These are phyloP conservation scores for Bembecia ichneumoniformis DNA, from an alignment of 2,888 invertebrate species.

Conservation along the genomic window DNA sequence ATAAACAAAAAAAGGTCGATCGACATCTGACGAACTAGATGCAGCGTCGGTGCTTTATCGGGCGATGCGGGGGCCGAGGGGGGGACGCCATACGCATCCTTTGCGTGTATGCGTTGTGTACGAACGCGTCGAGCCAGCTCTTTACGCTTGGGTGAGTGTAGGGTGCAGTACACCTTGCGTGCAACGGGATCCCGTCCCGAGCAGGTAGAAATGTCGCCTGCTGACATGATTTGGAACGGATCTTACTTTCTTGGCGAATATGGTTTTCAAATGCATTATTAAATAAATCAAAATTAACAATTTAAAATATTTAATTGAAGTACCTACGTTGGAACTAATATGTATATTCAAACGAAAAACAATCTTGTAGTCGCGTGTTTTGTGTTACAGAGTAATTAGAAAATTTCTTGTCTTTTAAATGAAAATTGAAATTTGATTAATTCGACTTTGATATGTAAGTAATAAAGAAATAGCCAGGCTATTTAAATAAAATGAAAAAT, in stretches of 20 bases:
- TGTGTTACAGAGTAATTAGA: too few relatives aligned
- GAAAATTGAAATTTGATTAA: too few relatives aligned
- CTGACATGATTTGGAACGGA: constrained; percentile 57
- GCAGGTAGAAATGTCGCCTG: constrained; percentile 57
- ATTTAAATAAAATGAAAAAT: too few relatives aligned
- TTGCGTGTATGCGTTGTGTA: constrained; percentile 21
- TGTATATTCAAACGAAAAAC: too few relatives aligned
- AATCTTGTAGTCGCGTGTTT: too few relatives aligned
- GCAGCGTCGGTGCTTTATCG: constrained; percentile 53
- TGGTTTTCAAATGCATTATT: constrained; percentile 22
- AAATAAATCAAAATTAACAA: too few relatives aligned
- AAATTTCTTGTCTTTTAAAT: too few relatives aligned
- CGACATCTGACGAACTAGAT: constrained; percentile 57
- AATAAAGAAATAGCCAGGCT: too few relatives aligned
- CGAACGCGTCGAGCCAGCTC: constrained; percentile 8
- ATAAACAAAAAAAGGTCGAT: constrained; percentile 44
- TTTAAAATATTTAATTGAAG: too few relatives aligned
- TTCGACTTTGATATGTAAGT: too few relatives aligned
- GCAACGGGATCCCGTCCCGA: constrained; percentile 57
- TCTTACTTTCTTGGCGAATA: constrained; percentile 57
- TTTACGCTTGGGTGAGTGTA: constrained; percentile 13
- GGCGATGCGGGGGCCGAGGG: constrained; percentile 25
- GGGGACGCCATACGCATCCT: constrained; percentile 29
- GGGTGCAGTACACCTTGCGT: constrained; percentile 61
- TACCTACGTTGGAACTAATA: too few relatives aligned